A percentile compares a stretch with the other conserved stretches of the same genome.
Conservation (phyloP, 2,797 vertebrate species). For the Onychomys torridus region DNA sequence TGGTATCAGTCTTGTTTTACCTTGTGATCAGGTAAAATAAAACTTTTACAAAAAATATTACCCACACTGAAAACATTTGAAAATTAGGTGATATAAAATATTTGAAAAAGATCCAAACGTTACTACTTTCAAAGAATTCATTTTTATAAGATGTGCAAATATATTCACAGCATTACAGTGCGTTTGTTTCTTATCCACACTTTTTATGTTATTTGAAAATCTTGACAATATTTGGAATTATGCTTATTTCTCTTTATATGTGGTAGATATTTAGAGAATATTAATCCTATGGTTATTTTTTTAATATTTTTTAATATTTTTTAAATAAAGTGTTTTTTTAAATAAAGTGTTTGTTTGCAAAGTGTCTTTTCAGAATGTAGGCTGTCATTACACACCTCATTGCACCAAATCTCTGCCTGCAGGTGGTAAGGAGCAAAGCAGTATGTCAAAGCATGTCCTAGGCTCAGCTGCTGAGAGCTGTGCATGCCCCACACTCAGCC, state of each 20-base stretch:
- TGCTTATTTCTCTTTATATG: slow-evolving; percentile 6
- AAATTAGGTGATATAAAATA: not conserved
- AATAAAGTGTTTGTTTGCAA: slow-evolving; percentile 15
- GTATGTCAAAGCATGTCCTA: not conserved
- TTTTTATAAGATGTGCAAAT: not conserved
- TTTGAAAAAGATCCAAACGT: not conserved
- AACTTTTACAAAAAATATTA: slow-evolving; percentile 41
- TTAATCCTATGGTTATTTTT: not conserved
- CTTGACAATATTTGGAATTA: not conserved
- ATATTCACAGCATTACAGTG: not conserved
- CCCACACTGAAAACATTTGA: slow-evolving; percentile 17
- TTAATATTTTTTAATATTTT: no score
- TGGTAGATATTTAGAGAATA: not conserved
- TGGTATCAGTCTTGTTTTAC: not conserved
- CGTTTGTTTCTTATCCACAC: not conserved
- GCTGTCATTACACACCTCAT: not conserved
- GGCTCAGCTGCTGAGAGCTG: not conserved
- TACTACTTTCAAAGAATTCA: slow-evolving; percentile 19
- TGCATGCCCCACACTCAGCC: not conserved
- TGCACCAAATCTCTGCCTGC: not conserved
- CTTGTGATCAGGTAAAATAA: slow-evolving; percentile 19
- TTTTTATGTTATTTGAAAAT: not conserved
- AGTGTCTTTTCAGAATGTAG: not conserved
- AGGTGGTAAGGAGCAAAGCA: not conserved
- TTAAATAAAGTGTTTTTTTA: slow-evolving; percentile 21